phyloP scores from a whole-genome alignment of 2,113 vertebrate genomes.

The Neodon shergylaensis region DNA sequence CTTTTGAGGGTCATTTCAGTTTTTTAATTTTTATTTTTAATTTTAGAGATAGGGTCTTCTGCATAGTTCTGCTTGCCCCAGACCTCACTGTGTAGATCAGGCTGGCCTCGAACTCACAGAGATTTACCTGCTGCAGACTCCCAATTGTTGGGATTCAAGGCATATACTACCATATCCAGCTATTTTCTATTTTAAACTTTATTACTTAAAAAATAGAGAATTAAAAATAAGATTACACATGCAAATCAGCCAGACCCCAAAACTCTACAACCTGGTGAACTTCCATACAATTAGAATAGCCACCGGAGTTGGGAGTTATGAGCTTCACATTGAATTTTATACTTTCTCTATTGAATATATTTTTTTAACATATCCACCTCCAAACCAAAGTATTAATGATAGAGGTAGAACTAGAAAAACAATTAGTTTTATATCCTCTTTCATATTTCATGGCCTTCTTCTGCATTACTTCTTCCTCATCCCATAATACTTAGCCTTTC shows the following conservation, averaged over 20 bases:
- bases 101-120: neutral
- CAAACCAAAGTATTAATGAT: neutral
- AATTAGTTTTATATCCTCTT: neutral
- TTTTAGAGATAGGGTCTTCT: neutral
- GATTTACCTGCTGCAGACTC: no score
- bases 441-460: neutral
- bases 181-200: neutral
- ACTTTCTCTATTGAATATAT: neutral
- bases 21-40: conserved; percentile 11
- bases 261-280: neutral
- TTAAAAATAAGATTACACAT: neutral
- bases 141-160: neutral
- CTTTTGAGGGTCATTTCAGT: conserved; percentile 10
- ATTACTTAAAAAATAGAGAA: neutral
- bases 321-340: neutral
- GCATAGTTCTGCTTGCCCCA: neutral
- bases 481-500: neutral
- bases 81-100: neutral
- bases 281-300: neutral
- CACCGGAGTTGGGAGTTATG: neutral
- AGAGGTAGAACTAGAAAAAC: neutral
- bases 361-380: neutral
- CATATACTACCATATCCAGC: neutral
- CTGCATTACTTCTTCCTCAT: neutral
- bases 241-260: neutral